These are phyloP conservation scores for Prietella phreatophila DNA, from an alignment of 2,113 vertebrate genomes.

Conservation along the genomic window DNA sequence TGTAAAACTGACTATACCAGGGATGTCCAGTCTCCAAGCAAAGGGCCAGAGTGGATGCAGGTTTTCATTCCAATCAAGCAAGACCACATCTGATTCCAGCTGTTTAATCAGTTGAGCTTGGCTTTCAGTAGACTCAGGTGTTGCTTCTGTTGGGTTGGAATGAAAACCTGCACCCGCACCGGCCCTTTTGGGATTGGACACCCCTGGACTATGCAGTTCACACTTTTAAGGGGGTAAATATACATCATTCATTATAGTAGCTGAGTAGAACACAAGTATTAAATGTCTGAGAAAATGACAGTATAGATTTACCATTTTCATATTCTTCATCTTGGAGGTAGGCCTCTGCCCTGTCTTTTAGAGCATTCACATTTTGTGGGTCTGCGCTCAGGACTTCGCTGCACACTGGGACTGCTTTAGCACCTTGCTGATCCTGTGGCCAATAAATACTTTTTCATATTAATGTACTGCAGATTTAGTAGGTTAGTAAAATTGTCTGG, in stretches of 20 bases:
- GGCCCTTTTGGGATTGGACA: too few relatives aligned
- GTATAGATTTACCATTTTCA: constrained; percentile 81
- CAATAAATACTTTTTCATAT: not conserved
- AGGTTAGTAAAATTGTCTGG: not conserved
- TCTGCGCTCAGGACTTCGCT: constrained; percentile 82
- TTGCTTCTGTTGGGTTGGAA: too few relatives aligned
- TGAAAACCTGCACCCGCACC: too few relatives aligned
- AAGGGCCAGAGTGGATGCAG: too few relatives aligned
- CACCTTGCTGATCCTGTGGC: constrained; percentile 78
- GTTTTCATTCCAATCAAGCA: too few relatives aligned
- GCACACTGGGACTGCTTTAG: constrained; percentile 82
- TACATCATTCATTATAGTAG: not conserved
- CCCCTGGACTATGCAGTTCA: too few relatives aligned
- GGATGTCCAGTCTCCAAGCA: too few relatives aligned
- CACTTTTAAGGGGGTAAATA: not conserved
- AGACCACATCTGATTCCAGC: too few relatives aligned
- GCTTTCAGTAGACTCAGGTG: too few relatives aligned
- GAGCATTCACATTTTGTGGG: constrained; percentile 80
- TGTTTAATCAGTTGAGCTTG: too few relatives aligned
- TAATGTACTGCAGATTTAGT: not conserved
- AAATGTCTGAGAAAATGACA: not conserved
- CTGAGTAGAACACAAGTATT: not conserved
- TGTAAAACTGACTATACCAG: not conserved
- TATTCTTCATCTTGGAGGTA: constrained; percentile 90
- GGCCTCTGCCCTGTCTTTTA: constrained; percentile 92